Evolutionary conservation across 2,113 vertebrate genomes (phyloP).

Genomic region (Nyctibius bracteatus): DNA sequence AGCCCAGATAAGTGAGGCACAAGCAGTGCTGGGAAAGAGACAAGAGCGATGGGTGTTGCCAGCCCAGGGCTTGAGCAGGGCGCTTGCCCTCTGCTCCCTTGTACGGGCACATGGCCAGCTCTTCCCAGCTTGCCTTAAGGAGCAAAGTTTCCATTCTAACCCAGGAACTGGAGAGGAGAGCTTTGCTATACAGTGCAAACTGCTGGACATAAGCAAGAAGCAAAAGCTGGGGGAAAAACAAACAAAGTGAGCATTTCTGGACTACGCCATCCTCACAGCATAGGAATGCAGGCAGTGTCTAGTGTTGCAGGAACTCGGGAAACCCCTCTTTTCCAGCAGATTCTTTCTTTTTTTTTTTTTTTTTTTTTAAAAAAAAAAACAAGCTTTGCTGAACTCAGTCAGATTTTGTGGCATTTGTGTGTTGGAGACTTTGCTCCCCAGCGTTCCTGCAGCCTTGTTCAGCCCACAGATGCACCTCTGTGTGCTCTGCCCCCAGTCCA

Average conservation of each 20-base stretch:
- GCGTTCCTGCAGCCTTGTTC: not conserved
- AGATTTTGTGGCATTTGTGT: not conserved
- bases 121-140: not conserved
- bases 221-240: not conserved
- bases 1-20: not conserved
- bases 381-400: not conserved
- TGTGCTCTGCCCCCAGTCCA: not conserved
- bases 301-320: not conserved
- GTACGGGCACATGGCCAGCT: not conserved
- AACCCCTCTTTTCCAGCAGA: slow-evolving; percentile 2
- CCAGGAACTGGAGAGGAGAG: not conserved
- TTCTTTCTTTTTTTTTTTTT: not conserved
- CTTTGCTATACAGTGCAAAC: not conserved
- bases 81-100: not conserved
- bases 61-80: not conserved
- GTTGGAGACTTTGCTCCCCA: not conserved
- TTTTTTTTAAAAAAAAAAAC: not conserved
- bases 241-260: not conserved
- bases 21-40: not conserved
- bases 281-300: not conserved
- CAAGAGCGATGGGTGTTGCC: not conserved
- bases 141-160: not conserved
- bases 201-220: not conserved
- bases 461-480: not conserved
- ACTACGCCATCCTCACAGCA: not conserved